Evolutionary conservation across 1,140 invertebrate species (phyloP), one percentile per base, ranked within the genome.

Genomic region (Cecropterus lyciades): DNA sequence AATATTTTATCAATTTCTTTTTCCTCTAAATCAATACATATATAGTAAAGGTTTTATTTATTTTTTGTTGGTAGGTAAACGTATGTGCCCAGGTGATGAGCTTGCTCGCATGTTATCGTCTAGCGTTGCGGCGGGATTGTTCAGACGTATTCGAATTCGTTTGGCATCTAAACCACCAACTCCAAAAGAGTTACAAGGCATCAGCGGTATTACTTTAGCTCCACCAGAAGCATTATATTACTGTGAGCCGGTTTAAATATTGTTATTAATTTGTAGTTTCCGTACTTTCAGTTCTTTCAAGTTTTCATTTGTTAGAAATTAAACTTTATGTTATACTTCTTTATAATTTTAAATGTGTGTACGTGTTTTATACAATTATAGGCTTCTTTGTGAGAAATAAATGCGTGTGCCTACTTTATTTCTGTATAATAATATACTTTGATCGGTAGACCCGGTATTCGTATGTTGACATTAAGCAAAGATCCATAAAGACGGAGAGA

Each of bases 41-140:
- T n/a, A n/a, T n/a, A n/a, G n/a, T n/a, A n/a, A n/a, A n/a, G n/a
- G n/a, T n/a, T n/a, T n/a, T n/a, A 6, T 11, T 11, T 37, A 11
- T 37, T 43, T 53, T 24, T 8, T 71, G 16, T 90, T 91, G 66
- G 24, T 70, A 97, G 97, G 97, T 42, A 97, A 97, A 82, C 93
- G 97, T 30, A 95, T 96, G 92, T 98, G 97, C 85, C 93, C 97
- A 0, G 97, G 97, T 3, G 97, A 98, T 69, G 96, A 97, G 75
- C 82, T 98, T 37, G 97, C 96, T 0, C 93, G 93, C 65, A 97
- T 97, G 94, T 87, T 97, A 53, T 97, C 51, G 94, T 95, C 68
- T 79, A 97, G 3, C 95, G 95, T 85, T 86, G 93, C 48, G 90
- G 93, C 94, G 0, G 91, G 93, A 14, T 92, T 98, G 10, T 68